phyloP scores from a whole-genome alignment of 2,797 vertebrate species.

The Anableps anableps region DNA sequence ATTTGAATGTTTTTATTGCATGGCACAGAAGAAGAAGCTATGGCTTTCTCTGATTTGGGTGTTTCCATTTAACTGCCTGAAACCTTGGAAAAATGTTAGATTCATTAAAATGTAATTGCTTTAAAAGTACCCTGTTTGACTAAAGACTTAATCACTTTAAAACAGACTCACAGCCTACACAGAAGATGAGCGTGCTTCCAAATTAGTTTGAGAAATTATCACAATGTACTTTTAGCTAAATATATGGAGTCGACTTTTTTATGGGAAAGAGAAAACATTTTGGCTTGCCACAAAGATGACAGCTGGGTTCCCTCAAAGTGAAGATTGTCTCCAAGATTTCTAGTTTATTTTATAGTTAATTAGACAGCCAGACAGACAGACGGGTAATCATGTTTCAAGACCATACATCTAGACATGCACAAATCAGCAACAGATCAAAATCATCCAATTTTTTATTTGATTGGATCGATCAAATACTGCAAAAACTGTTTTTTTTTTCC shows the following conservation, averaged over 20 bases:
- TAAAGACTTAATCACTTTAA: constrained; percentile 14
- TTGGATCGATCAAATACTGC: neutral
- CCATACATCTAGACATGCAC: neutral
- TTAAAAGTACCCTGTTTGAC: constrained; percentile 1
- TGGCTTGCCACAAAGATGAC: neutral
- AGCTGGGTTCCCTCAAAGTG: constrained; percentile 1
- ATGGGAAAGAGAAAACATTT: constrained; percentile 3
- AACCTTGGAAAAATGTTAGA: constrained; percentile 1
- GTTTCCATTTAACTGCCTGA: neutral
- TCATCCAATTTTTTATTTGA: neutral
- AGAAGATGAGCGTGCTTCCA: constrained; percentile 8
- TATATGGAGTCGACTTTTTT: constrained; percentile 7
- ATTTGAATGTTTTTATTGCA: neutral
- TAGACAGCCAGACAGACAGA: neutral
- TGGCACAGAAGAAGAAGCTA: neutral
- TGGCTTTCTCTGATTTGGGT: neutral
- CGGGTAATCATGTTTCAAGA: too few species aligned
- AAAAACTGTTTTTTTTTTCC: neutral
- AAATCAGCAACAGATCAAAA: neutral
- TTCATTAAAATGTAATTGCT: constrained; percentile 15
- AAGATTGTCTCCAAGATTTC: neutral
- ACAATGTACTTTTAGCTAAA: neutral
- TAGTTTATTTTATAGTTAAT: neutral
- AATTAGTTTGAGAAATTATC: constrained; percentile 19
- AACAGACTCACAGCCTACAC: constrained; percentile 8